These are phyloP conservation scores for Azorinus chamasolen DNA, from an alignment of 2,888 invertebrate species.

Conservation along the genomic window DNA sequence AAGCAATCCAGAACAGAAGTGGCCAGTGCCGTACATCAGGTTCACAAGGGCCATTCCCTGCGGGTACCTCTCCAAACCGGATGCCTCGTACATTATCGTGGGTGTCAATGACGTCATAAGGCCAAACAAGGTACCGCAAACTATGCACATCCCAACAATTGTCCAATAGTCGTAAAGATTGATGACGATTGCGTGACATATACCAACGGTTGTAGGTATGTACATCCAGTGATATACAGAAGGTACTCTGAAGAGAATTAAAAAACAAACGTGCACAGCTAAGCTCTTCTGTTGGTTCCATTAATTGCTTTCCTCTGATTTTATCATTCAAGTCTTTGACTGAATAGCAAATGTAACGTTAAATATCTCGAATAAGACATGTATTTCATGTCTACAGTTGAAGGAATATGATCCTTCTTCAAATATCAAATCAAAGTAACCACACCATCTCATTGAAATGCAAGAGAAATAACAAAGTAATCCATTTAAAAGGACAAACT, in stretches of 20 bases:
- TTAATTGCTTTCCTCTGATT: too few species aligned
- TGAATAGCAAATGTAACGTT: too few species aligned
- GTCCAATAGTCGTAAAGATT: constrained; percentile 46
- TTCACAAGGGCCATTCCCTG: constrained; percentile 53
- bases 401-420: too few species aligned
- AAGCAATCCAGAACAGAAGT: constrained; percentile 36
- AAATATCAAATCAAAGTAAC: too few species aligned
- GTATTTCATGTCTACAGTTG: too few species aligned
- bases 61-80: constrained; percentile 47
- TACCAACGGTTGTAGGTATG: constrained; percentile 29
- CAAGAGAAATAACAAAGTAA: too few species aligned
- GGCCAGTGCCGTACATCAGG: constrained; percentile 46
- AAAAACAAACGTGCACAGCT: too few species aligned
- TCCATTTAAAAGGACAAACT: too few species aligned
- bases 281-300: too few species aligned
- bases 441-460: too few species aligned
- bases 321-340: too few species aligned
- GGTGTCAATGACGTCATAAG: constrained; percentile 50
- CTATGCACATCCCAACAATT: constrained; percentile 31
- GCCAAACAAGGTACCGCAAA: constrained; percentile 47
- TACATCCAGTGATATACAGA: constrained; percentile 60
- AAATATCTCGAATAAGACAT: too few species aligned
- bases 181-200: constrained; percentile 45
- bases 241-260: constrained; percentile 42
- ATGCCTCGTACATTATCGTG: constrained; percentile 56